Conservation (phyloP, 2,113 vertebrate genomes). For the Solenodon paradoxus region DNA sequence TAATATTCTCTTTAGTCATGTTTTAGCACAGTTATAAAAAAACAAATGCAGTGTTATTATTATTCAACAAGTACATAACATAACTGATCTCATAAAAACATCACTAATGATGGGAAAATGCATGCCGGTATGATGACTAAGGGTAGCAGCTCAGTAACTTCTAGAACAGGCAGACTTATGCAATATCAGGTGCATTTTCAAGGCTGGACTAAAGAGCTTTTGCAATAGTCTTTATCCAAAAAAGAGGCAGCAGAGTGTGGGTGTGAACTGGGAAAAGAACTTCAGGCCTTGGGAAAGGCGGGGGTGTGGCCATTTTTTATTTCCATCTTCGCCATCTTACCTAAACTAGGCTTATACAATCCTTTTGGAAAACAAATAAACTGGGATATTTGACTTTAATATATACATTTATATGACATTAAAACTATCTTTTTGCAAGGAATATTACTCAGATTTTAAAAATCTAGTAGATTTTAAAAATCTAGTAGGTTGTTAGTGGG, state of each 20-base stretch:
- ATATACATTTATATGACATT: not conserved
- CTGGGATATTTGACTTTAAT: not conserved
- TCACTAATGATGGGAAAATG: not conserved
- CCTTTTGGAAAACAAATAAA: not conserved
- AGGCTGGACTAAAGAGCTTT: not conserved
- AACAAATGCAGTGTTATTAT: constrained; percentile 25
- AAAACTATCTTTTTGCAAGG: not conserved
- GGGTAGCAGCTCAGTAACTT: not conserved
- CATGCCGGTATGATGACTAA: not conserved
- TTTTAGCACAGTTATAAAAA: constrained; percentile 43
- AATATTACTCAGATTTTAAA: constrained; percentile 36
- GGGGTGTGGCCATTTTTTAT: not conserved
- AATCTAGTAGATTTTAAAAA: too few species aligned
- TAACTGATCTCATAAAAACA: not conserved
- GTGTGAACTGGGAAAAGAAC: not conserved
- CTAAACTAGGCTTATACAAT: not conserved
- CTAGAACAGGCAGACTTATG: not conserved
- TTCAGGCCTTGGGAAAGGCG: not conserved
- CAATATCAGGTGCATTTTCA: not conserved
- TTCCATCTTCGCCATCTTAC: not conserved
- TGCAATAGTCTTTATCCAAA: not conserved
- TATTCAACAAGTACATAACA: not conserved
- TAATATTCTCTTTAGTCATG: not conserved
- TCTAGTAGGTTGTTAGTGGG: not conserved
- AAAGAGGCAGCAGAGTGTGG: not conserved